phyloP scores from a whole-genome alignment of 1,140 invertebrate species.

The Penaeus vannamei region DNA sequence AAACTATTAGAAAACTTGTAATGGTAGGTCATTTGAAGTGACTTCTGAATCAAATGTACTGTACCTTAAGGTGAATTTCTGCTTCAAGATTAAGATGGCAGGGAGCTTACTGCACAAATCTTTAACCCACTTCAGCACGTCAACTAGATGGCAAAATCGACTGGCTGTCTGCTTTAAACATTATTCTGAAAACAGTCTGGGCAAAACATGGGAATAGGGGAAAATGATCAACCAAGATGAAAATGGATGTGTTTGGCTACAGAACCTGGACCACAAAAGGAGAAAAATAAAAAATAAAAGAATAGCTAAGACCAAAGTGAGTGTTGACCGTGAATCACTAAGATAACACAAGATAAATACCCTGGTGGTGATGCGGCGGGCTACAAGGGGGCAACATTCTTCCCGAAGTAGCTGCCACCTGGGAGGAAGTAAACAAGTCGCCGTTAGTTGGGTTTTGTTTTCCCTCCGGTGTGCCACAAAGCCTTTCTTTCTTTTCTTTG shows the following conservation, averaged over 20 bases:
- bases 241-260: conserved; percentile 25
- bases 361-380: conserved; percentile 55
- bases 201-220: conserved; percentile 51
- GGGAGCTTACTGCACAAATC: conserved; percentile 53
- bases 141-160: conserved; percentile 51
- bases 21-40: background rate
- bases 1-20: background rate
- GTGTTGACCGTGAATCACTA: conserved; percentile 45
- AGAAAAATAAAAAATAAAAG: conserved; percentile 42
- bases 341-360: conserved; percentile 63
- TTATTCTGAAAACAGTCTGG: conserved; percentile 58
- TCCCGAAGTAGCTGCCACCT: conserved; percentile 63
- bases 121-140: conserved; percentile 55
- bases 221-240: conserved; percentile 29
- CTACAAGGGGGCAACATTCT: conserved; percentile 54
- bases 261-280: conserved; percentile 3
- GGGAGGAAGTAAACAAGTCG: conserved; percentile 56
- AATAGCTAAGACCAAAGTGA: conserved; percentile 8
- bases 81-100: conserved; percentile 44
- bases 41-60: conserved; percentile 44
- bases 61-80: conserved; percentile 49
- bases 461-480: background rate
- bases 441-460: conserved; percentile 44
- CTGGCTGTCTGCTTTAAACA: conserved; percentile 40
- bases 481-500: background rate